Percentiles rank a stretch among this genome's conserved stretches.
phyloP scores from a whole-genome alignment of 2,113 vertebrate genomes.

The Calyptommatus sinebrachiatus region DNA sequence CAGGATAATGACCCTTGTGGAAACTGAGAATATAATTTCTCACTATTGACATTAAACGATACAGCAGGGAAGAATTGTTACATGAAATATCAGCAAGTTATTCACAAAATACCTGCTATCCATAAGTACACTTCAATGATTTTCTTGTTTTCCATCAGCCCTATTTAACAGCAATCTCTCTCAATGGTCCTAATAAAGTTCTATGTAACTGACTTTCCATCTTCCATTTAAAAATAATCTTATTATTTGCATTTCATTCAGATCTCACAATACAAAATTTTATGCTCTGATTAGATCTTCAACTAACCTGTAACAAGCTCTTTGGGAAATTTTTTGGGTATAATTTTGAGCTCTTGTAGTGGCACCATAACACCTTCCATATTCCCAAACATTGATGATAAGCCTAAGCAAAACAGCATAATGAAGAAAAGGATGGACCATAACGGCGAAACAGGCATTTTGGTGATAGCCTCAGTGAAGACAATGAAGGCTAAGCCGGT shows the following conservation, averaged over 20 bases:
- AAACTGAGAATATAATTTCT: too few species aligned
- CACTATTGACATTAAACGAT: neutral
- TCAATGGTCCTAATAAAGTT: neutral
- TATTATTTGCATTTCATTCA: neutral
- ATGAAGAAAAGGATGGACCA: constrained; percentile 95
- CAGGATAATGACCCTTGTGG: too few species aligned
- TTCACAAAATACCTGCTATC: neutral
- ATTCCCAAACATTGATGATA: constrained; percentile 93
- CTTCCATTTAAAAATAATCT: neutral
- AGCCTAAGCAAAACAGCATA: constrained; percentile 93
- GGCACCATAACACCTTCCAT: constrained; percentile 86
- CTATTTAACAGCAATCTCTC: neutral
- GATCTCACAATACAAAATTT: too few species aligned
- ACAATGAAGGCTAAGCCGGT: constrained; percentile 93
- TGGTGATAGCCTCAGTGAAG: constrained; percentile 92
- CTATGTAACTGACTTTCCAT: neutral
- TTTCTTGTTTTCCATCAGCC: neutral
- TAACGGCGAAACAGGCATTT: constrained; percentile 89
- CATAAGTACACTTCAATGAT: neutral
- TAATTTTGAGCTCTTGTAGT: constrained; percentile 78
- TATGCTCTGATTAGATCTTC: neutral
- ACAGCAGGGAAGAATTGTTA: neutral
- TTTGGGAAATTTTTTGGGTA: constrained; percentile 84
- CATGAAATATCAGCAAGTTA: neutral
- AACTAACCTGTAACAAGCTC: constrained; percentile 82